Conservation (phyloP, 2,797 vertebrate genomes). For the Tinamus major region DNA sequence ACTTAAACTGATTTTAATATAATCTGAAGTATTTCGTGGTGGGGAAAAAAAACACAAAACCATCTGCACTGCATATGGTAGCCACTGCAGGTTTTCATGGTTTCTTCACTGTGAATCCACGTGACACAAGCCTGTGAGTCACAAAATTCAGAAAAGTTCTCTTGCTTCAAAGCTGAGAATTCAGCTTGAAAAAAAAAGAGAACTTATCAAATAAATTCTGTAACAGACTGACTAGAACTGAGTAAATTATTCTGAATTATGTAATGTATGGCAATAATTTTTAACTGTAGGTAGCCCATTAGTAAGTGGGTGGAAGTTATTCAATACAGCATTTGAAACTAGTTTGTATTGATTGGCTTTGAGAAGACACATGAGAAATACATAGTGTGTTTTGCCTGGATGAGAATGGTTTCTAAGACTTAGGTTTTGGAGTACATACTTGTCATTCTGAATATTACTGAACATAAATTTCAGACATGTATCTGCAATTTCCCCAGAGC, state of each 20-base stretch:
- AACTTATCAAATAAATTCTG: conserved; percentile 24
- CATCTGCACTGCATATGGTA: conserved; percentile 55
- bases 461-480: not conserved
- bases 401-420: not conserved
- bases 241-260: conserved; percentile 21
- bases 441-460: not conserved
- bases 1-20: conserved; percentile 39
- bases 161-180: conserved; percentile 47
- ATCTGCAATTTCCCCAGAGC: not conserved
- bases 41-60: not conserved
- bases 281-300: conserved; percentile 43
- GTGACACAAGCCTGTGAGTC: conserved; percentile 70
- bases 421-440: conserved; percentile 30
- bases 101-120: conserved; percentile 77
- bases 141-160: conserved; percentile 48
- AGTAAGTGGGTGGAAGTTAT: conserved; percentile 43
- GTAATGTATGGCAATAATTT: conserved; percentile 67
- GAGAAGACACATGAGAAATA: conserved; percentile 26
- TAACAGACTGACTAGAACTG: conserved; percentile 18
- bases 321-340: not conserved
- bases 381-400: conserved; percentile 17
- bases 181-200: not conserved
- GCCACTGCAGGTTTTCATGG: conserved; percentile 62
- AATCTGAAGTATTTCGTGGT: conserved; percentile 41
- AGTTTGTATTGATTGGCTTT: not conserved